Conservation (phyloP, 2,797 vertebrate species). For the Arnoldichthys spilopterus region DNA sequence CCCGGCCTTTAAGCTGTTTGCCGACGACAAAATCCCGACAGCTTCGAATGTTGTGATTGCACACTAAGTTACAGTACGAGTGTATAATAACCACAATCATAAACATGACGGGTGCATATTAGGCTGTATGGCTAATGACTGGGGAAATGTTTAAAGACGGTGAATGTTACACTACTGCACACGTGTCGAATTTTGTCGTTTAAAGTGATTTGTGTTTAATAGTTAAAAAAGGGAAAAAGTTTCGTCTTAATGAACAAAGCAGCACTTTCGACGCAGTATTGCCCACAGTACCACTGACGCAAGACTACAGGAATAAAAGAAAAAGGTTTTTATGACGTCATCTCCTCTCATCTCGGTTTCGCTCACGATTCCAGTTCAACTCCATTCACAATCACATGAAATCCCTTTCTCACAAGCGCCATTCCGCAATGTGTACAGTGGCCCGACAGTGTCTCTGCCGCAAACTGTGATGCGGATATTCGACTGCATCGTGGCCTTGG, state of each 20-base stretch:
- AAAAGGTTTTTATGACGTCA: background rate
- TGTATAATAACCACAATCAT: constrained; percentile 54
- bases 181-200: constrained; percentile 50
- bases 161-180: constrained; percentile 50
- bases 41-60: constrained; percentile 79
- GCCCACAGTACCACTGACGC: constrained; percentile 77
- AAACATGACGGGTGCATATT: constrained; percentile 63
- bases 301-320: constrained; percentile 12
- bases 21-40: constrained; percentile 71
- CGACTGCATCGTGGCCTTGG: background rate
- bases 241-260: constrained; percentile 65
- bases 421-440: constrained; percentile 33
- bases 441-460: background rate
- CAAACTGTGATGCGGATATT: constrained; percentile 4
- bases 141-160: constrained; percentile 43
- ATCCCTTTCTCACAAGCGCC: constrained; percentile 41
- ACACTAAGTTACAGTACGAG: constrained; percentile 81
- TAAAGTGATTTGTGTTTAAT: constrained; percentile 56
- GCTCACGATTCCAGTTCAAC: constrained; percentile 24
- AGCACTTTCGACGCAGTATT: constrained; percentile 72
- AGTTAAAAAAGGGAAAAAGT: constrained; percentile 36
- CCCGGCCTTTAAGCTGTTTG: constrained; percentile 72
- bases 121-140: constrained; percentile 36
- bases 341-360: background rate
- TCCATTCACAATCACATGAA: background rate